Percentiles rank a stretch among this genome's conserved stretches.
phyloP scores from a whole-genome alignment of 2,797 vertebrate species.

The Peromyscus nudipes region DNA sequence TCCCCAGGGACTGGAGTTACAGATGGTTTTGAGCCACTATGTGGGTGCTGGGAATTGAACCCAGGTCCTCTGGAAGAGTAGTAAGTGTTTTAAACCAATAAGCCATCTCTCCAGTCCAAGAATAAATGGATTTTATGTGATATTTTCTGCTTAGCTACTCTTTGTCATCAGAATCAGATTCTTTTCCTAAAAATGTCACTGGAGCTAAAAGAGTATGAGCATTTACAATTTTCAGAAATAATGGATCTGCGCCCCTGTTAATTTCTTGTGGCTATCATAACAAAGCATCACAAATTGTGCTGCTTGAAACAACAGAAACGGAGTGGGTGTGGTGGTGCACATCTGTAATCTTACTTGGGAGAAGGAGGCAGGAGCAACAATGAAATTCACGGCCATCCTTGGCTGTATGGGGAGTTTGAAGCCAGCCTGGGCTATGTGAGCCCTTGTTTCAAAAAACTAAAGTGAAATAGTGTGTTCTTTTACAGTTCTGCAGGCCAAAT shows the following conservation, averaged over 20 bases:
- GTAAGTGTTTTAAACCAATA: background rate
- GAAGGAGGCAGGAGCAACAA: background rate
- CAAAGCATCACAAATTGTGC: background rate
- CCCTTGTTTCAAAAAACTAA: background rate
- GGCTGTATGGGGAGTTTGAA: background rate
- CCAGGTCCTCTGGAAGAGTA: background rate
- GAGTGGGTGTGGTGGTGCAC: background rate
- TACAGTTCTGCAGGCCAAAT: background rate
- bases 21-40: background rate
- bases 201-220: slow-evolving; percentile 20
- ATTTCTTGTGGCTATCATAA: slow-evolving; percentile 51
- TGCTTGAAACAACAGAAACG: slow-evolving; percentile 38
- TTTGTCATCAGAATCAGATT: slow-evolving; percentile 38
- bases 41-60: background rate
- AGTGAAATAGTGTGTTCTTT: background rate
- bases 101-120: background rate
- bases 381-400: background rate
- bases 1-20: background rate
- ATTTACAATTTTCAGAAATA: slow-evolving; percentile 46
- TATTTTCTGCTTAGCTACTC: slow-evolving; percentile 56
- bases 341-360: background rate
- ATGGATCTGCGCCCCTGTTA: background rate
- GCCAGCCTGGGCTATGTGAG: background rate
- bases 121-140: slow-evolving; percentile 10
- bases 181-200: slow-evolving; percentile 21